Evolutionary conservation across 2,888 invertebrate genomes (phyloP).

Genomic region (Ophion slaviceki): DNA sequence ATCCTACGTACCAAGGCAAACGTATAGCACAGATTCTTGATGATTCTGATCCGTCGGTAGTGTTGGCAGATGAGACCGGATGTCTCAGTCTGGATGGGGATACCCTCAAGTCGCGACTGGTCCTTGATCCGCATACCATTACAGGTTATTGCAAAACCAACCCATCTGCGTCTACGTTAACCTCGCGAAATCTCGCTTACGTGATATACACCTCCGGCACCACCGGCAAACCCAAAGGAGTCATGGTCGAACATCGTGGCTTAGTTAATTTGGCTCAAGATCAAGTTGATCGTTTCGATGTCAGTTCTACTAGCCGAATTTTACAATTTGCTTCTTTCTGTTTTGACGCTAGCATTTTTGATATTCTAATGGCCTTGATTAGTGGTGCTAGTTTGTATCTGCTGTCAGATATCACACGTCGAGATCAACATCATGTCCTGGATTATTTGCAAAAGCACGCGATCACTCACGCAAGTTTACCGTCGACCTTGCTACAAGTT

Average conservation of each 20-base stretch:
- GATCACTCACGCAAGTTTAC: conserved; percentile 13
- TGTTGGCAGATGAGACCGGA: conserved; percentile 14
- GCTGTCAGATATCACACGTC: not conserved
- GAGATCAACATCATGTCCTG: not conserved
- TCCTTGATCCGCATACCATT: not conserved
- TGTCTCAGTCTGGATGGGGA: not conserved
- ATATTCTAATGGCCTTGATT: not conserved
- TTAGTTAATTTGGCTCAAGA: conserved; percentile 30
- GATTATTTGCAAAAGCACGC: conserved; percentile 6
- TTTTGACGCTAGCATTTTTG: conserved; percentile 23
- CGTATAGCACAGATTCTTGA: not conserved
- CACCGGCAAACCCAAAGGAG: conserved; percentile 26
- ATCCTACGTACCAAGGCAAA: conserved; percentile 11
- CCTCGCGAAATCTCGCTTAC: conserved; percentile 18
- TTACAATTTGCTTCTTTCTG: conserved; percentile 18
- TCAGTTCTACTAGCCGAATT: conserved; percentile 1
- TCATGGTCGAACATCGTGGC: conserved; percentile 28
- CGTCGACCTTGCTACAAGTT: conserved; percentile 6
- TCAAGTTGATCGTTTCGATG: conserved; percentile 6
- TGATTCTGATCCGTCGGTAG: conserved; percentile 3
- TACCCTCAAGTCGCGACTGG: not conserved
- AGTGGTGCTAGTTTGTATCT: conserved; percentile 21
- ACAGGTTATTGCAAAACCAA: not conserved
- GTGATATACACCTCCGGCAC: conserved; percentile 26
- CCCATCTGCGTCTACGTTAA: not conserved